Base-by-base conservation (phyloP, 2,113 vertebrate species). In the Pseudolaguvia tuberculata region DNA sequence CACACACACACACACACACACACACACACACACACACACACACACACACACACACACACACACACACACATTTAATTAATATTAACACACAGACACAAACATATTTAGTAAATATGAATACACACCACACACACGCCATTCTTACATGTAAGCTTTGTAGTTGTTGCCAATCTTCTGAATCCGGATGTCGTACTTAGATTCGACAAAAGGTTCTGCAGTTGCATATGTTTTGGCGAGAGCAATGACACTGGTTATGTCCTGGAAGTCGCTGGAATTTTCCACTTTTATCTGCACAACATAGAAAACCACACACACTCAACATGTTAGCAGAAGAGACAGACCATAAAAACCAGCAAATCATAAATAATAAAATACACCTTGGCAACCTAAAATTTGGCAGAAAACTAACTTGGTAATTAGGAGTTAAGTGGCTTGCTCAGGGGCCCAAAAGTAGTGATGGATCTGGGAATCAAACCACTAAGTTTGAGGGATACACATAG, bases 131-230 rank as follows among this genome's bases (percentile, higher is more conserved):
- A 1, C 20, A n/a, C 5, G 39, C 11, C 0, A 45, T 14, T 89
- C 94, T 95, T 87, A 99, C 97, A 99, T 98, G 91, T 98, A 99
- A 4, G 95, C 96, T 87, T 99, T 99, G 91, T 98, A 98, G 91
- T 98, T 98, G 91, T 31, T 93, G 70, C 96, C 97, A 0, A 98
- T 99, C 88, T 99, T 99, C 92, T 98, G 97, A 87, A 98, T 93
- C 79, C 94, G 91, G 82, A 98, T 95, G 87, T 98, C 97, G 0
- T 98, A 99, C 80, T 98, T 99, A 90, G 96, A 98, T 81, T 93
- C 93, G 0, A 98, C 89, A 83, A 93, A 98, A 0, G 92, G 93
- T 86, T 98, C 96, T 0, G 93, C 88, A 65, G 97, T 98, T 80
- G 94, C 94, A 0, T 98, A 99, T 9, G 95, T 99, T 81, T 93